Conservation (phyloP, 2,797 vertebrate genomes). For the Darevskia mixta region DNA sequence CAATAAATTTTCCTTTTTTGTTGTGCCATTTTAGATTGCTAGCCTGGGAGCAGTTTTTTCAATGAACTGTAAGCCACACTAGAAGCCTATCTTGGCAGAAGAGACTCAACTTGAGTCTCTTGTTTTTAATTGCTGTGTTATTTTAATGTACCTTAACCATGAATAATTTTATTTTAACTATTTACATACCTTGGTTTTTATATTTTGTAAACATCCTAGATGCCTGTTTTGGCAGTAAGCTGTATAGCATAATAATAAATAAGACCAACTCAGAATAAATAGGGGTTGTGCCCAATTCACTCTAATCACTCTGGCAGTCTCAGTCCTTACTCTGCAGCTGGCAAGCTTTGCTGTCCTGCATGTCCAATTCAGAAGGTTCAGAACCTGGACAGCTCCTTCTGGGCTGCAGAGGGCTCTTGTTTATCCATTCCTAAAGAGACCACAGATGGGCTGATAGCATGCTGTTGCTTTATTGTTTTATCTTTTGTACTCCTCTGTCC, state of each 20-base stretch:
- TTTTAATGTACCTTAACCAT: too few species aligned
- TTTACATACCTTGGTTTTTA: too few species aligned
- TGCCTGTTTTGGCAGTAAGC: too few species aligned
- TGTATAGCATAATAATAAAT: background rate
- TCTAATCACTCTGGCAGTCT: background rate
- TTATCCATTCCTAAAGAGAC: background rate
- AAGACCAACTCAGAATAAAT: background rate
- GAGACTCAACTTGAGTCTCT: too few species aligned
- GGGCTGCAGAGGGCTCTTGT: background rate
- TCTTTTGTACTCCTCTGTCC: background rate
- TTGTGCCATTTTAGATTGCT: too few species aligned
- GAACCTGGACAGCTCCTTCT: background rate
- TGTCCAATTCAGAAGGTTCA: background rate
- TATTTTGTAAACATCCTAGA: too few species aligned
- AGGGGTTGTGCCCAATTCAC: background rate
- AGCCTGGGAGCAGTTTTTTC: too few species aligned
- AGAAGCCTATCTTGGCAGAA: too few species aligned
- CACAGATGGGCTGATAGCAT: background rate
- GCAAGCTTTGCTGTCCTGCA: background rate
- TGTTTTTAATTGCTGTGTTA: too few species aligned
- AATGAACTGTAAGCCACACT: too few species aligned
- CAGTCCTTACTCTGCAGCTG: background rate
- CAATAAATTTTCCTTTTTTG: too few species aligned
- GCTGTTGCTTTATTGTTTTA: background rate
- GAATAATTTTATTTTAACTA: too few species aligned